Conservation (phyloP, 2,888 invertebrate genomes). For the Apotomis betuletana region DNA sequence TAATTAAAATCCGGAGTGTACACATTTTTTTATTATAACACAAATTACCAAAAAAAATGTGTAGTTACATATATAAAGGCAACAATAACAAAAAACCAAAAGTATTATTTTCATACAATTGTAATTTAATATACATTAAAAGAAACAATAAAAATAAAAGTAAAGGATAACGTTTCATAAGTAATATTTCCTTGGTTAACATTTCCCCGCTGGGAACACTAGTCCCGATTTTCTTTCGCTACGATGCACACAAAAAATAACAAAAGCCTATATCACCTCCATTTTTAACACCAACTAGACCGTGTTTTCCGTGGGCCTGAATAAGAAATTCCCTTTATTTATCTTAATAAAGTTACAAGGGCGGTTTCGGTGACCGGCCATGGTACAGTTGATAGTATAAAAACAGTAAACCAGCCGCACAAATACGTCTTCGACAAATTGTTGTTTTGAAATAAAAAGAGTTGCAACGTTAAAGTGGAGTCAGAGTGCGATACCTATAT, state of each 20-base stretch:
- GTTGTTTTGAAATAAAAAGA: not conserved
- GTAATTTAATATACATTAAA: not conserved
- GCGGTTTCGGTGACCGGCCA: constrained; percentile 57
- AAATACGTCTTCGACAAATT: not conserved
- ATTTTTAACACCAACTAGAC: constrained; percentile 38
- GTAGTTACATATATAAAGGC: no score
- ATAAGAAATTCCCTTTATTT: constrained; percentile 60
- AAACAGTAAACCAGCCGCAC: constrained; percentile 25
- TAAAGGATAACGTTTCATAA: not conserved
- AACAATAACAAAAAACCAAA: no score
- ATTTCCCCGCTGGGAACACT: constrained; percentile 3
- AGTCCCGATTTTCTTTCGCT: constrained; percentile 9
- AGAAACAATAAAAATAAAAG: not conserved
- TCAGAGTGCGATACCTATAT: no score
- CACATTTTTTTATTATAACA: no score
- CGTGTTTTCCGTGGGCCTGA: constrained; percentile 34
- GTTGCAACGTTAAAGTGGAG: no score
- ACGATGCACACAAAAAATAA: constrained; percentile 17
- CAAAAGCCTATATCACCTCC: constrained; percentile 28
- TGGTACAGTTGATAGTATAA: constrained; percentile 41
- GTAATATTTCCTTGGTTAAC: not conserved
- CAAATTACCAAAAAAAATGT: no score
- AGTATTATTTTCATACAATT: not conserved
- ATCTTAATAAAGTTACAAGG: constrained; percentile 65
- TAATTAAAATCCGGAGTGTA: no score